These are phyloP conservation scores for Pongo abelii DNA, from an alignment of 2,113 vertebrate genomes.

Conservation along the genomic window DNA sequence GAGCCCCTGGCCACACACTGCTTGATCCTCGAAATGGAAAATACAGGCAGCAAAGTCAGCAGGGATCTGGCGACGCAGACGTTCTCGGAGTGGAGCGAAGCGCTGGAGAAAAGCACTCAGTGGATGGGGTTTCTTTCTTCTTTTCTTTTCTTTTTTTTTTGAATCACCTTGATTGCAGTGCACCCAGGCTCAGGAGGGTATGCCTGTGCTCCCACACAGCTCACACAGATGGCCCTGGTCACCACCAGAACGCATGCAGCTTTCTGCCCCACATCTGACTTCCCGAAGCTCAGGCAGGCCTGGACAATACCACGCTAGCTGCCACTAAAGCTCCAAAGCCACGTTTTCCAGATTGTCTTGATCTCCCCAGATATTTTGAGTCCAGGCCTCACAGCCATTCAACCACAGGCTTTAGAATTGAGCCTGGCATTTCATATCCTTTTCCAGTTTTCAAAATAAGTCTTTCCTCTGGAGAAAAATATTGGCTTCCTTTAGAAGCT, in stretches of 20 bases:
- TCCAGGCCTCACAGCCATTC: slow-evolving; percentile 7
- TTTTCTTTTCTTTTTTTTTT: background rate
- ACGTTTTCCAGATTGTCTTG: background rate
- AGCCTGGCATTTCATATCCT: slow-evolving; percentile 41
- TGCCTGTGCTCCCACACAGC: rapidly evolving
- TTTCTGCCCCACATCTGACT: background rate
- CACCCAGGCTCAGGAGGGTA: background rate
- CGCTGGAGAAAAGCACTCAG: too few relatives aligned
- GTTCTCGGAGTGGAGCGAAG: background rate
- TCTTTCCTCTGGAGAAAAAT: background rate
- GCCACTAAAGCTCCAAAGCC: background rate
- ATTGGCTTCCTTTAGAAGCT: background rate
- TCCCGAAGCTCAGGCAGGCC: background rate
- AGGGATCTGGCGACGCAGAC: background rate
- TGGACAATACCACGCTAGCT: background rate
- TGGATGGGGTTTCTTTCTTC: background rate
- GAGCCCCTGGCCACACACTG: background rate
- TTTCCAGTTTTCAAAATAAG: slow-evolving; percentile 45
- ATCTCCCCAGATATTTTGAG: slow-evolving; percentile 44
- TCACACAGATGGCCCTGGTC: background rate
- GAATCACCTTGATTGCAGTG: background rate
- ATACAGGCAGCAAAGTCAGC: background rate
- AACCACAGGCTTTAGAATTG: slow-evolving; percentile 36
- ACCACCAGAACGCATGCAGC: background rate
- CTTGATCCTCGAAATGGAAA: background rate